Evolutionary conservation across 2,113 vertebrate genomes (phyloP).

Genomic region (Pachyramphus minor): DNA sequence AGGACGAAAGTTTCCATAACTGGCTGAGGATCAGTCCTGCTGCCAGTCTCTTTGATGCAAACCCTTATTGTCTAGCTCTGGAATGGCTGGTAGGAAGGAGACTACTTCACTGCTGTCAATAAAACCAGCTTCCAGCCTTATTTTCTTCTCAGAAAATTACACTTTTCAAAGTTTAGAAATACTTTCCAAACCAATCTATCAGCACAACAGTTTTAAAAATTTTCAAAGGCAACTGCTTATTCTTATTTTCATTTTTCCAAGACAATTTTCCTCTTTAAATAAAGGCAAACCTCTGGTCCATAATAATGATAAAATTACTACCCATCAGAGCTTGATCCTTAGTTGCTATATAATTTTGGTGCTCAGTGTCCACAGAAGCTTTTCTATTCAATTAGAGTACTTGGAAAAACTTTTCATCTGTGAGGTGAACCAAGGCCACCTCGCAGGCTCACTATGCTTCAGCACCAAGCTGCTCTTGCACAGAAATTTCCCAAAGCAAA

Average conservation of each 20-base stretch:
- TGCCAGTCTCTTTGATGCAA: neutral
- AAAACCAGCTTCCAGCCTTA: neutral
- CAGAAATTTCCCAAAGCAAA: slow-evolving; percentile 25
- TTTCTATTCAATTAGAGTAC: neutral
- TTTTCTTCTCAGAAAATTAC: neutral
- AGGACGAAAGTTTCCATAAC: neutral
- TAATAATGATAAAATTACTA: neutral
- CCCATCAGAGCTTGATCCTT: neutral
- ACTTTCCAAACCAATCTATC: neutral
- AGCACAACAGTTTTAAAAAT: neutral
- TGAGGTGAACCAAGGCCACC: slow-evolving; percentile 19
- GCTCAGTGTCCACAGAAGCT: neutral
- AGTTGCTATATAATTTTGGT: neutral
- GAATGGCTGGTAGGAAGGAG: neutral
- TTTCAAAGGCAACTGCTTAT: neutral
- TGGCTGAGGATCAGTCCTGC: neutral
- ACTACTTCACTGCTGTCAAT: neutral
- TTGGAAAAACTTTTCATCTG: neutral
- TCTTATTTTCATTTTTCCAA: neutral
- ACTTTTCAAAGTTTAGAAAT: neutral
- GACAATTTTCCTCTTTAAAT: neutral
- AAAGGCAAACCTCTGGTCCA: neutral
- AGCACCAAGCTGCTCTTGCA: neutral
- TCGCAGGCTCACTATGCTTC: slow-evolving; percentile 1
- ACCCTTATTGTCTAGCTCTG: neutral